Percentiles rank a stretch among this genome's conserved stretches.
Conservation (phyloP, 2,888 invertebrate species). For the Harpalus rufipes region DNA sequence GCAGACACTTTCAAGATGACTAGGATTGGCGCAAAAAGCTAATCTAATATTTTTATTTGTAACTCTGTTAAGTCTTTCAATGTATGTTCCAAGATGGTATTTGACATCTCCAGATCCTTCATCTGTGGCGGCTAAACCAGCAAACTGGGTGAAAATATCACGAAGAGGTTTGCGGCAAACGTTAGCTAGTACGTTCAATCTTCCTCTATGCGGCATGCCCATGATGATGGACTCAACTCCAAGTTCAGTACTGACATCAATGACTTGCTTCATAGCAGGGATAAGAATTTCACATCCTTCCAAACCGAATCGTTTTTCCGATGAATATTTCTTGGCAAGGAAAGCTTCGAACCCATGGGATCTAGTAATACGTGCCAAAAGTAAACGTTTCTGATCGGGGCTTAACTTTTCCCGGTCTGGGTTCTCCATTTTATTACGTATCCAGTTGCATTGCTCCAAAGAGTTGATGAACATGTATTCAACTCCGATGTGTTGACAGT, state of each 20-base stretch:
- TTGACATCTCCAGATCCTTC: conserved; percentile 96
- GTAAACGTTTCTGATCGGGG: conserved; percentile 93
- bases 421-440: conserved; percentile 96
- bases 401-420: conserved; percentile 92
- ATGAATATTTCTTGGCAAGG: conserved; percentile 98
- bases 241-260: conserved; percentile 95
- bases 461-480: conserved; percentile 99
- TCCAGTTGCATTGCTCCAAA: conserved; percentile 99
- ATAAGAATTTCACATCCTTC: conserved; percentile 99
- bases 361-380: conserved; percentile 95
- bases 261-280: conserved; percentile 98
- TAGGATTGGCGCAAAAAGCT: conserved; percentile 94
- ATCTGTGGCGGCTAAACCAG: conserved; percentile 94
- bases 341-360: conserved; percentile 98
- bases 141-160: conserved; percentile 94
- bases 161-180: conserved; percentile 94
- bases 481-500: conserved; percentile 98
- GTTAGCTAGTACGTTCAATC: conserved; percentile 93
- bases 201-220: conserved; percentile 94
- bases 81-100: conserved; percentile 93
- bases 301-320: conserved; percentile 99
- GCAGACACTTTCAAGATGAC: conserved; percentile 96
- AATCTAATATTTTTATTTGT: conserved; percentile 94
- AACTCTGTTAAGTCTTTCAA: conserved; percentile 94
- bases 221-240: conserved; percentile 99